phyloP scores from a whole-genome alignment of 2,113 vertebrate genomes.

The Noturus placidus region DNA sequence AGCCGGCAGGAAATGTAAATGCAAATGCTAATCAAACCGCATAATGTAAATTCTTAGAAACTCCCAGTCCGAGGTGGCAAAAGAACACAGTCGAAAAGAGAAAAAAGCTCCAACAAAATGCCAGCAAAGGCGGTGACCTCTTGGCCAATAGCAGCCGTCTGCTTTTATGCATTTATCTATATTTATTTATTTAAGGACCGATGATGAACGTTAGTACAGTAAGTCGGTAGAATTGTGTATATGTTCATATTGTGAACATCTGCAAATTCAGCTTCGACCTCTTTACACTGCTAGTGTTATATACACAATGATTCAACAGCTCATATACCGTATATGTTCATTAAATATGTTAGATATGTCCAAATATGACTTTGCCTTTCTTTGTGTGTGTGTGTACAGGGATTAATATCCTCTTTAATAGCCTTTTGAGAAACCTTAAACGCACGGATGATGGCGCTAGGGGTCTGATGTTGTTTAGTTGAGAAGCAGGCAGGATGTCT shows the following conservation, averaged over 20 bases:
- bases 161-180: background rate
- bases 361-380: background rate
- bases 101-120: background rate
- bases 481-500: background rate
- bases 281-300: background rate
- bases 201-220: background rate
- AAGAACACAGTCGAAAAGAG: background rate
- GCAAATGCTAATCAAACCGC: background rate
- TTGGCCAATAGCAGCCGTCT: background rate
- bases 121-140: background rate
- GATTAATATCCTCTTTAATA: background rate
- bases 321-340: background rate
- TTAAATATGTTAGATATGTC: background rate
- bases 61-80: background rate
- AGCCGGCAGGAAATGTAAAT: background rate
- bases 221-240: background rate
- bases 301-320: background rate
- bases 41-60: background rate
- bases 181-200: background rate
- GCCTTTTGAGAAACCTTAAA: background rate
- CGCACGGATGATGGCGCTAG: background rate
- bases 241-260: background rate
- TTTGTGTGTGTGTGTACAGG: background rate
- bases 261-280: background rate
- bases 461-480: background rate